Evolutionary conservation across 2,113 vertebrate genomes (phyloP).

Genomic region (Psammodynastes pulverulentus): DNA sequence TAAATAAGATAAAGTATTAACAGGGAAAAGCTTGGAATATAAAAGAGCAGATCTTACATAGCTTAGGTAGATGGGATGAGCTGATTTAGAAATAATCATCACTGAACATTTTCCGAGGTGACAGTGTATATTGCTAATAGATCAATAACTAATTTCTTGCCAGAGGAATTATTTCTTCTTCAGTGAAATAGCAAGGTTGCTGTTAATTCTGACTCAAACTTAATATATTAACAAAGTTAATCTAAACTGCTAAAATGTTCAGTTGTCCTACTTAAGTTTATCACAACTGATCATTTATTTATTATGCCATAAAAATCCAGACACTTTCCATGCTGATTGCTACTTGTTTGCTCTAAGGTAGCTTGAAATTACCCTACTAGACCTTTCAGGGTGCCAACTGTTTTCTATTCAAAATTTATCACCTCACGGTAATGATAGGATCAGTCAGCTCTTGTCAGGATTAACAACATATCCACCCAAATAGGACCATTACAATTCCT

Average conservation of each 20-base stretch:
- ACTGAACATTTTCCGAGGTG: constrained; percentile 54
- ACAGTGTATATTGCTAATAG: constrained; percentile 63
- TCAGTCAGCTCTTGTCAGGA: constrained; percentile 21
- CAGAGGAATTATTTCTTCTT: constrained; percentile 54
- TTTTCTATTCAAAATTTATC: constrained; percentile 55
- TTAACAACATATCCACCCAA: constrained; percentile 41
- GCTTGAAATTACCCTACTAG: constrained; percentile 53
- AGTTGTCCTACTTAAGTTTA: constrained; percentile 53
- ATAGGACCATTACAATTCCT: constrained; percentile 39
- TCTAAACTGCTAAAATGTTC: constrained; percentile 55
- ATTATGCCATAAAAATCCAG: constrained; percentile 61
- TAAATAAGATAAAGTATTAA: background rate
- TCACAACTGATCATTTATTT: constrained; percentile 68
- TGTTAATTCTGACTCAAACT: constrained; percentile 56
- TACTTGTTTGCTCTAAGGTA: constrained; percentile 61
- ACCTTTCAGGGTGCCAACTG: constrained; percentile 43
- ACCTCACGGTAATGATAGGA: constrained; percentile 36
- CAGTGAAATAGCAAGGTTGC: constrained; percentile 39
- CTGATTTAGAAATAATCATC: constrained; percentile 51
- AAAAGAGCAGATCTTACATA: constrained; percentile 34
- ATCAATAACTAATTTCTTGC: constrained; percentile 71
- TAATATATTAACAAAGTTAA: constrained; percentile 59
- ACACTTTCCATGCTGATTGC: constrained; percentile 59
- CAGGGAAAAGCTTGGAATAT: background rate
- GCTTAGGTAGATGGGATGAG: constrained; percentile 39